Evolutionary conservation across 1,140 invertebrate genomes (phyloP).

Genomic region (Temnothorax curvispinosus): DNA sequence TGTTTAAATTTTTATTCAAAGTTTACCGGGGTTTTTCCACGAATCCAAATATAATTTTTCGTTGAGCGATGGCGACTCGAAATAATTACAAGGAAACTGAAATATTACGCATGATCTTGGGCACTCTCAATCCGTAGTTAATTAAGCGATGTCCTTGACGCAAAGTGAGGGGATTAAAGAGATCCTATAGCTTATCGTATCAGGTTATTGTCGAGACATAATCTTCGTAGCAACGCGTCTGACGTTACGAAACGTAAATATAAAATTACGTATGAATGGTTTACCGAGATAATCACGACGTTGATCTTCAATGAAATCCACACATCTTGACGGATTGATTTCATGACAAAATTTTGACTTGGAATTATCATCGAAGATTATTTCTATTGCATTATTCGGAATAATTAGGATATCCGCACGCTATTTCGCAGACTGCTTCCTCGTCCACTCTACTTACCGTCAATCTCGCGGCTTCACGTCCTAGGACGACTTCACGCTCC

Average conservation of each 20-base stretch:
- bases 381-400: not conserved
- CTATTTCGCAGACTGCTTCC: constrained; percentile 38
- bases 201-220: not conserved
- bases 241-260: not conserved
- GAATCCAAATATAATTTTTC: not conserved
- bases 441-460: constrained; percentile 53
- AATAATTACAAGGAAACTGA: not conserved
- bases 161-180: constrained; percentile 49
- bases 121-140: not conserved
- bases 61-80: not conserved
- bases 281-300: not conserved
- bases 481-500: constrained; percentile 49
- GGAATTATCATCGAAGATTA: not conserved
- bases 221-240: not conserved
- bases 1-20: not conserved
- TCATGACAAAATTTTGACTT: not conserved
- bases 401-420: constrained; percentile 23
- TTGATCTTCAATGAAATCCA: not conserved
- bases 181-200: not conserved
- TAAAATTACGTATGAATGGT: not conserved
- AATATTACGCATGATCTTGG: not conserved
- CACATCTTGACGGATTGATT: not conserved
- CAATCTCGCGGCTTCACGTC: constrained; percentile 41
- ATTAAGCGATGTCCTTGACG: constrained; percentile 25
- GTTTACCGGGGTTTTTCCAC: not conserved